phyloP scores from a whole-genome alignment of 2,888 invertebrate species.

The Therioaphis trifolii region DNA sequence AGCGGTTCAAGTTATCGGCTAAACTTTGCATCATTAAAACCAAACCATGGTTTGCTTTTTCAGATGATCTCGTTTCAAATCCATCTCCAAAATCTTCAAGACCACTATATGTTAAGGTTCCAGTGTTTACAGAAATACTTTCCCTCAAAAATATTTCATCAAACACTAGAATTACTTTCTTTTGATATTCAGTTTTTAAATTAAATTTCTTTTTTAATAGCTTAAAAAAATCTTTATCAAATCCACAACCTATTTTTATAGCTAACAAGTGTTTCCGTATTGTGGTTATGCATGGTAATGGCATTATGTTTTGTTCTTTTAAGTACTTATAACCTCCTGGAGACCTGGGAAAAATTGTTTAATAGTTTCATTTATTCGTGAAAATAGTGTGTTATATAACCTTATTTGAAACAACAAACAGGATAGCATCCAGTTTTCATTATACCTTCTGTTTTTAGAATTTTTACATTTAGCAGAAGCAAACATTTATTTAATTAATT shows the following conservation, averaged over 20 bases:
- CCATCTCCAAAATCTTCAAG: constrained; percentile 9
- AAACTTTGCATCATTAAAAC: constrained; percentile 9
- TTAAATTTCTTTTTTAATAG: background rate
- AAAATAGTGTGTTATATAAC: background rate
- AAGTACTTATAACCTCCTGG: background rate
- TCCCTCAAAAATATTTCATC: background rate
- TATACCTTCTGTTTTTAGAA: background rate
- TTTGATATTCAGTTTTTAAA: no score
- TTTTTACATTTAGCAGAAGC: background rate
- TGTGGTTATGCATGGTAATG: background rate
- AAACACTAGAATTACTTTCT: background rate
- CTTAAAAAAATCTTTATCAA: background rate
- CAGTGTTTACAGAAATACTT: no score
- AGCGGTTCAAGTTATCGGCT: background rate
- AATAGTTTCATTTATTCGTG: no score
- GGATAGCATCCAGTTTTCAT: background rate
- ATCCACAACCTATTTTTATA: background rate
- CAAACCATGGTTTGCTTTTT: background rate
- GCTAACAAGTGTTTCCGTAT: background rate
- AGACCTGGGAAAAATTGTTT: background rate
- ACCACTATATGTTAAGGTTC: background rate
- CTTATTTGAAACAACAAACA: background rate
- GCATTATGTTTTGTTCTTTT: background rate
- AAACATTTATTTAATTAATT: background rate
- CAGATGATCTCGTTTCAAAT: background rate